Base-by-base conservation (phyloP, 2,888 invertebrate genomes). In the Coenonympha glycerion region DNA sequence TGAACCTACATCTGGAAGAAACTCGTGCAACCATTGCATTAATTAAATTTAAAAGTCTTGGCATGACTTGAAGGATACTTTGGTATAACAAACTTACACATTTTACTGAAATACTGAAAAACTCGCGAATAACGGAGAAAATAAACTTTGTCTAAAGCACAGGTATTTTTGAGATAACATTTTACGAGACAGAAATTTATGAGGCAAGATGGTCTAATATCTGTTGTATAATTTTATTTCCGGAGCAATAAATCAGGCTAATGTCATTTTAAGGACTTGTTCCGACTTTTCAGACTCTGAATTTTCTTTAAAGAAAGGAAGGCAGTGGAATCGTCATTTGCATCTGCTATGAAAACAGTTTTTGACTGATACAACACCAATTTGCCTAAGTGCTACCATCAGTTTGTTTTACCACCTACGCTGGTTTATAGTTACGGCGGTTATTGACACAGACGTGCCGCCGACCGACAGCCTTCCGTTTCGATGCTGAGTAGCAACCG, bases 181-280 rank as follows among this genome's bases (percentile, higher is more conserved):
- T 31, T 44, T 33, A 31, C 30, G 31, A 15, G 31, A 22, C 24
- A 24, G 33, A 34, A 33, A 44, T 31, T 44, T 44, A 44, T 44
- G 31, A 33, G 42, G 19, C 31, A 8, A 31, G 44, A 44, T 44
- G 22, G 22, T 31, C 31, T 30, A 11, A 11, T 13, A 22, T 30
- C 31, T 44, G 16, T 19, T 19, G 41, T 26, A 41, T 41, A 41
- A 41, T 26, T 36, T 41, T 11, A 5, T 28, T 18, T 19, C 8
- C 31, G 9, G 16, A 33, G 22, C 13, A 31, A 44, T 44, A 44
- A 44, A 44, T 44, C 31, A 33, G 19, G 13, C 15, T 15, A 31
- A 21, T 31, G 21, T 33, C 44, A 13, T 15, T 15, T 0, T 44
- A 22, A 15, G 33, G 8, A 30, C 13, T 22, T 26, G 18, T 5